Conservation (phyloP, 2,888 invertebrate genomes). For the Toxonevra muliebris region DNA sequence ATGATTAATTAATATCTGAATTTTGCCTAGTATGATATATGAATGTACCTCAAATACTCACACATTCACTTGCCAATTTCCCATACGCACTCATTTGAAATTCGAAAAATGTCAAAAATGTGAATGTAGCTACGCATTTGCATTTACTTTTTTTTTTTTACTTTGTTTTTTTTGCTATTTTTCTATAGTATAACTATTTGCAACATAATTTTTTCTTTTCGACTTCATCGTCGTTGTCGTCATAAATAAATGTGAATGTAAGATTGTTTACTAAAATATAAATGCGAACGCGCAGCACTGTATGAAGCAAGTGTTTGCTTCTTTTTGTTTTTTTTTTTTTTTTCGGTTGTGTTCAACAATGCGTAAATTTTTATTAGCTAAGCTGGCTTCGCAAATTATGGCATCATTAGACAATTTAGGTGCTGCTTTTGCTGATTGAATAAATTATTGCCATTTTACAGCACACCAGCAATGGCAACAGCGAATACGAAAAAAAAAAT, state of each 20-base stretch:
- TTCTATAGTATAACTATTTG: too few species aligned
- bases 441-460: conserved; percentile 12
- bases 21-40: too few species aligned
- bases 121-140: not conserved
- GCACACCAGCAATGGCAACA: not conserved
- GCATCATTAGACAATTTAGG: conserved; percentile 24
- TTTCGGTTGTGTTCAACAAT: conserved; percentile 14
- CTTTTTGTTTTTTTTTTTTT: not conserved
- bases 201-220: too few species aligned
- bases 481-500: not conserved
- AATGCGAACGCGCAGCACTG: not conserved
- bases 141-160: not conserved
- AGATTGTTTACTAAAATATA: not conserved
- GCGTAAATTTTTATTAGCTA: conserved; percentile 20
- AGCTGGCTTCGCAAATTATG: conserved; percentile 15
- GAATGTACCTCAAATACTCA: not conserved
- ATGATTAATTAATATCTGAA: too few species aligned
- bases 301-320: not conserved
- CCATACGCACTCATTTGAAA: not conserved
- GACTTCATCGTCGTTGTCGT: too few species aligned
- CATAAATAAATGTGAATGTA: too few species aligned
- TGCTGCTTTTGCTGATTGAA: conserved; percentile 7
- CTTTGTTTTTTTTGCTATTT: not conserved
- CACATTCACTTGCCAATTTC: not conserved
- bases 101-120: not conserved